A percentile compares a stretch with the other conserved stretches of the same genome.
phyloP scores from a whole-genome alignment of 2,113 vertebrate genomes.

The Puffinus mauretanicus region DNA sequence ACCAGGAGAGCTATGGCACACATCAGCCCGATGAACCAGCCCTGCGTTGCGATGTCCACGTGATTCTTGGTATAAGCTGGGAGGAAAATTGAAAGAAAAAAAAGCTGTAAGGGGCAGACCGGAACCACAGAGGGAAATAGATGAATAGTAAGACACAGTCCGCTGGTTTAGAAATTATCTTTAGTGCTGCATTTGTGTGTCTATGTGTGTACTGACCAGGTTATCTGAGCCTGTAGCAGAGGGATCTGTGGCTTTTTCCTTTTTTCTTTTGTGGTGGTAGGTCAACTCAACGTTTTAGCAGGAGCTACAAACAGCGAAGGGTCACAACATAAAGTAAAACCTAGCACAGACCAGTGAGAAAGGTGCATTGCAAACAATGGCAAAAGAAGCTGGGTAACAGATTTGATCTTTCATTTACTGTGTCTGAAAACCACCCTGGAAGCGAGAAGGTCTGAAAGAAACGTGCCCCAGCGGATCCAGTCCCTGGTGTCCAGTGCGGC shows the following conservation, averaged over 20 bases:
- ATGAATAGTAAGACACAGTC: background rate
- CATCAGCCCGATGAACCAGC: conserved; percentile 99
- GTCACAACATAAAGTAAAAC: background rate
- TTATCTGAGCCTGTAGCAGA: background rate
- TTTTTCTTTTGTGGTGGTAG: background rate
- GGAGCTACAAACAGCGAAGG: background rate
- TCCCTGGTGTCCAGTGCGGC: background rate
- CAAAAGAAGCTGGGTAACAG: background rate
- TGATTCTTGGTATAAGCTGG: conserved; percentile 92
- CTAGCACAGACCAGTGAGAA: background rate
- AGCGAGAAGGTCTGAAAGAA: background rate
- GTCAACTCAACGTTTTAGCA: background rate
- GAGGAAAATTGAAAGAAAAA: background rate
- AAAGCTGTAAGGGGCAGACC: background rate
- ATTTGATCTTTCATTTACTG: background rate
- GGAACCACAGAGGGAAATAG: fast-evolving
- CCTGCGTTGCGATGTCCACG: conserved; percentile 94
- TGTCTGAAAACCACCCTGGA: background rate
- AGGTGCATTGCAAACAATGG: background rate
- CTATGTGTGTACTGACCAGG: background rate
- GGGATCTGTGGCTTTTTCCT: background rate
- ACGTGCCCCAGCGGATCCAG: background rate
- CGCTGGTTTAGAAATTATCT: background rate
- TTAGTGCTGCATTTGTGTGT: background rate
- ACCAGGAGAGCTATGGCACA: conserved; percentile 96